A percentile compares a stretch with the other conserved stretches of the same genome.
These are phyloP conservation scores for Chymomyza caudatula DNA, from an alignment of 2,888 invertebrate genomes.

Conservation along the genomic window DNA sequence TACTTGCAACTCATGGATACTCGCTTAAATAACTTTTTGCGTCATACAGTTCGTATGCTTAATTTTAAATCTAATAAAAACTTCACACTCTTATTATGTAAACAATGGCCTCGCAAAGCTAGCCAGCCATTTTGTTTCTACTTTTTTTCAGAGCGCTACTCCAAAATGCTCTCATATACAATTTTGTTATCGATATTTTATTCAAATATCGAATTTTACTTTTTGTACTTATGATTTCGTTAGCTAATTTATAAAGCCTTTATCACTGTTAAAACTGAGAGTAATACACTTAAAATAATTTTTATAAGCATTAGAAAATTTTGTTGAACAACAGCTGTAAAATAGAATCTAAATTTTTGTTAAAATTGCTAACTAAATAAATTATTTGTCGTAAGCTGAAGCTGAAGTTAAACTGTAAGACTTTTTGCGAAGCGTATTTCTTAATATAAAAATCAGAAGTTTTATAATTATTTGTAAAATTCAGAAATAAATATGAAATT, in stretches of 20 bases:
- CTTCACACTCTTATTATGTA: conserved; percentile 10
- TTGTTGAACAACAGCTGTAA: conserved; percentile 71
- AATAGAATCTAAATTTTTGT: conserved; percentile 12
- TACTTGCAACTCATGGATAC: conserved; percentile 52
- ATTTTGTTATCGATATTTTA: conserved; percentile 67
- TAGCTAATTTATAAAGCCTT: conserved; percentile 47
- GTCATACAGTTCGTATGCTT: conserved; percentile 44
- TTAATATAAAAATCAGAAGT: not conserved
- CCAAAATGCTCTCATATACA: conserved; percentile 38
- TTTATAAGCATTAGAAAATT: conserved; percentile 42
- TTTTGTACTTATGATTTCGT: conserved; percentile 30
- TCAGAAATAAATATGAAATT: conserved; percentile 26
- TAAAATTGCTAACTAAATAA: not conserved
- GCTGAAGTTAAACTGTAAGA: conserved; percentile 23
- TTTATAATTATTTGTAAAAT: conserved; percentile 7
- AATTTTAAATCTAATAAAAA: conserved; percentile 38
- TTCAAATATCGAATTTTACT: conserved; percentile 46
- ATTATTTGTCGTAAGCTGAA: conserved; percentile 42
- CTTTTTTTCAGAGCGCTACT: conserved; percentile 40
- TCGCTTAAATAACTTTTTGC: conserved; percentile 31
- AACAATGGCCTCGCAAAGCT: conserved; percentile 61
- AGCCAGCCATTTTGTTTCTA: conserved; percentile 41
- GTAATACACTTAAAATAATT: conserved; percentile 24
- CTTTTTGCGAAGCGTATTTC: not conserved
- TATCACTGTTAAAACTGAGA: conserved; percentile 41